phyloP scores from a whole-genome alignment of 1,140 invertebrate genomes.

The Monochamus saltuarius region DNA sequence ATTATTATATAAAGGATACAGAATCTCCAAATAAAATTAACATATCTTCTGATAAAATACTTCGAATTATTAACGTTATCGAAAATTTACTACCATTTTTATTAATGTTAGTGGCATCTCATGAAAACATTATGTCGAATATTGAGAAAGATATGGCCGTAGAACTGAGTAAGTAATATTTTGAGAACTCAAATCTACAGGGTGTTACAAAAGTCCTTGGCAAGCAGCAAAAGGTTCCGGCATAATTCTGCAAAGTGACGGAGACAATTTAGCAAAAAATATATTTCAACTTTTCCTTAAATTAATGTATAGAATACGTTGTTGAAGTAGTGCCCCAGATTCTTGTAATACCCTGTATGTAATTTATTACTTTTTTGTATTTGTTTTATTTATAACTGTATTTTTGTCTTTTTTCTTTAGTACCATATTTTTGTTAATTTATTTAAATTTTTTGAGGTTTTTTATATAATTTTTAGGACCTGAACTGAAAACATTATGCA shows the following conservation, averaged over 20 bases:
- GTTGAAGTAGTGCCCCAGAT: too few species aligned
- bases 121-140: slow-evolving; percentile 49
- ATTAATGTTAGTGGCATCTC: slow-evolving; percentile 54
- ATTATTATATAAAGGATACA: slow-evolving; percentile 37
- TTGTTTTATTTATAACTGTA: too few species aligned
- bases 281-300: too few species aligned
- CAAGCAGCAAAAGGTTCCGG: too few species aligned
- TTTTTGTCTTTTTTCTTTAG: too few species aligned
- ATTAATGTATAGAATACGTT: too few species aligned
- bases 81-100: slow-evolving; percentile 57
- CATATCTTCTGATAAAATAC: slow-evolving; percentile 37
- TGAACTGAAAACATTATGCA: slow-evolving; percentile 52
- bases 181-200: too few species aligned
- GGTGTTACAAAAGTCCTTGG: too few species aligned
- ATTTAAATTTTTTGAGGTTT: slow-evolving; percentile 16
- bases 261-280: too few species aligned
- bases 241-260: too few species aligned
- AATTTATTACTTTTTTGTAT: too few species aligned
- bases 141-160: slow-evolving; percentile 50
- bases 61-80: slow-evolving; percentile 50
- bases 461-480: slow-evolving; percentile 47
- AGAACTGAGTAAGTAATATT: slow-evolving; percentile 54
- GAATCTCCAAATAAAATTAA: slow-evolving; percentile 40
- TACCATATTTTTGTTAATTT: slow-evolving; percentile 26
- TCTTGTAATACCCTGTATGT: too few species aligned